These are phyloP conservation scores for Kryphioiulus occultus DNA, from an alignment of 2,888 invertebrate genomes.

Conservation along the genomic window DNA sequence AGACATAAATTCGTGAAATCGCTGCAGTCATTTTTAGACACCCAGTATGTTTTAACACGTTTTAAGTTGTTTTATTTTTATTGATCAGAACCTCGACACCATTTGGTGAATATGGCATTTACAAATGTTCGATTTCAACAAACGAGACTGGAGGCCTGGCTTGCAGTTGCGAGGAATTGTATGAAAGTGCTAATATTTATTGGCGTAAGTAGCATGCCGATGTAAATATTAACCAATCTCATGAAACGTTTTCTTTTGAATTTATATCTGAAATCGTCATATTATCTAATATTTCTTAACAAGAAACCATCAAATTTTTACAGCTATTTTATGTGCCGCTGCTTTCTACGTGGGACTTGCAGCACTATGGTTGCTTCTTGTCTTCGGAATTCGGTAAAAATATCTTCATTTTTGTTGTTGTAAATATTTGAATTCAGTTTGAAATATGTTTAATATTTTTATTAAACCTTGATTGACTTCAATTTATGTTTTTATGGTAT, in stretches of 20 bases:
- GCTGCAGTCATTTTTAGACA: no score
- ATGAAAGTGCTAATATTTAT: conserved; percentile 27
- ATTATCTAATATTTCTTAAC: not conserved
- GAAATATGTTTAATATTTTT: not conserved
- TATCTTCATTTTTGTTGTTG: not conserved
- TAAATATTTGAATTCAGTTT: no score
- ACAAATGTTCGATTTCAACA: not conserved
- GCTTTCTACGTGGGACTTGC: conserved; percentile 53
- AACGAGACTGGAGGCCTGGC: not conserved
- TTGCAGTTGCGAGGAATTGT: conserved; percentile 38
- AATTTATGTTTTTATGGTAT: not conserved
- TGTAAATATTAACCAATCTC: no score
- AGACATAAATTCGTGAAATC: no score
- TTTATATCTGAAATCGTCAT: no score
- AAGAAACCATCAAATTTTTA: not conserved
- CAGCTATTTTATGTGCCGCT: conserved; percentile 44
- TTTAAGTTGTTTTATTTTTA: no score
- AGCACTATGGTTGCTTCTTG: conserved; percentile 45
- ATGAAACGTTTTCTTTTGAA: no score
- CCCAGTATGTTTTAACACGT: no score
- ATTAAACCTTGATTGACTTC: not conserved
- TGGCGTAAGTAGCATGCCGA: conserved; percentile 24
- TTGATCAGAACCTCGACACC: not conserved
- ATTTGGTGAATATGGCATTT: conserved; percentile 46
- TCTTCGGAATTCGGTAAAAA: not conserved